Evolutionary conservation across 1,140 invertebrate genomes (phyloP).

Genomic region (Lineus longissimus): DNA sequence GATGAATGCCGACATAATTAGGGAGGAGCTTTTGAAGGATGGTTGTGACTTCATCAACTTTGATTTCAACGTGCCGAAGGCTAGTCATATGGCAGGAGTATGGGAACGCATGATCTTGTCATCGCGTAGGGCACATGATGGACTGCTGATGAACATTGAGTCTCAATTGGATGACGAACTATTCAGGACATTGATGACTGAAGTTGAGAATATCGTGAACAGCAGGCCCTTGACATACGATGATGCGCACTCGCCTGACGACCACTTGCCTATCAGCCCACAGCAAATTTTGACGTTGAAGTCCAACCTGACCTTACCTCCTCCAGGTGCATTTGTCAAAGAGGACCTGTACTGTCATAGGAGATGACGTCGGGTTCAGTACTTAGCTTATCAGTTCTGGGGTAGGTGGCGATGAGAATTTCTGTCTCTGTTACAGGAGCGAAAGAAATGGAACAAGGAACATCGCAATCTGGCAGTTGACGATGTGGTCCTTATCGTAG

Average conservation of each 20-base stretch:
- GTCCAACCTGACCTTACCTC: background rate
- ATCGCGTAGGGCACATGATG: background rate
- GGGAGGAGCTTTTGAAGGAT: background rate
- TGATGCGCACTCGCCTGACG: background rate
- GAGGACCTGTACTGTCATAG: no score
- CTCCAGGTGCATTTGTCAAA: background rate
- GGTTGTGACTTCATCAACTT: conserved; percentile 5
- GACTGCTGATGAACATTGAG: background rate
- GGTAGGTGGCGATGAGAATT: no score
- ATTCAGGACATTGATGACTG: conserved; percentile 7
- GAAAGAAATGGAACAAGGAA: no score
- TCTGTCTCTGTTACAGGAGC: no score
- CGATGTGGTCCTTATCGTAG: no score
- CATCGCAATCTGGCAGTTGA: no score
- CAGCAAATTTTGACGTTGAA: background rate
- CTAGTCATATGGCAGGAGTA: conserved; percentile 4
- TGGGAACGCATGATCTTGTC: conserved; percentile 5
- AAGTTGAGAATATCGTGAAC: conserved; percentile 8
- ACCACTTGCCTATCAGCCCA: background rate
- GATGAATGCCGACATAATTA: background rate
- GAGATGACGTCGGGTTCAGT: no score
- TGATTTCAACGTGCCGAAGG: background rate
- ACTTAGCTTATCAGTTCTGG: no score
- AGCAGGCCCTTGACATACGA: background rate
- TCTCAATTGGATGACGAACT: conserved; percentile 7